A percentile compares a stretch with the other conserved stretches of the same genome.
phyloP scores from a whole-genome alignment of 2,113 vertebrate species.

The Dolichotis patagonum region DNA sequence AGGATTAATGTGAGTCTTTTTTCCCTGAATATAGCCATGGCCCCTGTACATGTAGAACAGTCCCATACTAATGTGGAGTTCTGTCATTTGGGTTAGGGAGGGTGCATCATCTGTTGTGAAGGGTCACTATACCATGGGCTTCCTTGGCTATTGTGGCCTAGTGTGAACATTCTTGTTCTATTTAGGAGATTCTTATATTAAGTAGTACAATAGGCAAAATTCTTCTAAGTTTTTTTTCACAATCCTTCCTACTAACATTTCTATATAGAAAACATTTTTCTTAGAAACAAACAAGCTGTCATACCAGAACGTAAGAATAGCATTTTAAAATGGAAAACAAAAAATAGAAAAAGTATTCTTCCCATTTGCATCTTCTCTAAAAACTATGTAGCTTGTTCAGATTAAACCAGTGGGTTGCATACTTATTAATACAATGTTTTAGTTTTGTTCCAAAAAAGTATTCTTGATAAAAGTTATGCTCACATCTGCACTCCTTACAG shows the following conservation, averaged over 20 bases:
- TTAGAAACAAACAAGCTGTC: neutral
- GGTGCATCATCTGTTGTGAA: neutral
- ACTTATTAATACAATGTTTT: neutral
- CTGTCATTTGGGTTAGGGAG: neutral
- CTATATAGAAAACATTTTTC: neutral
- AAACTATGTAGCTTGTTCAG: neutral
- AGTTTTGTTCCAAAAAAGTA: neutral
- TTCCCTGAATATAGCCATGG: neutral
- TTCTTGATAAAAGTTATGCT: conserved; percentile 83
- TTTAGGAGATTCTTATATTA: neutral
- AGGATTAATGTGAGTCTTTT: neutral
- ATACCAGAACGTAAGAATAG: neutral
- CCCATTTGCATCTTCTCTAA: neutral
- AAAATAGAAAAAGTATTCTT: conserved; percentile 1
- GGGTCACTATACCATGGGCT: neutral
- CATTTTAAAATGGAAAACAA: conserved; percentile 39
- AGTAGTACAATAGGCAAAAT: neutral
- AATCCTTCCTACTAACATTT: neutral
- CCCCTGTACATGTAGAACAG: neutral
- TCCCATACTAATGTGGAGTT: neutral
- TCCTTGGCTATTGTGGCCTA: neutral
- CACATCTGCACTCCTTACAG: conserved; percentile 97
- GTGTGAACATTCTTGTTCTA: neutral
- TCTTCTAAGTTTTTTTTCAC: neutral
- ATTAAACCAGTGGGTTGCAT: neutral